Evolutionary conservation across 2,113 vertebrate genomes (phyloP).

Genomic region (Sturnira hondurensis): DNA sequence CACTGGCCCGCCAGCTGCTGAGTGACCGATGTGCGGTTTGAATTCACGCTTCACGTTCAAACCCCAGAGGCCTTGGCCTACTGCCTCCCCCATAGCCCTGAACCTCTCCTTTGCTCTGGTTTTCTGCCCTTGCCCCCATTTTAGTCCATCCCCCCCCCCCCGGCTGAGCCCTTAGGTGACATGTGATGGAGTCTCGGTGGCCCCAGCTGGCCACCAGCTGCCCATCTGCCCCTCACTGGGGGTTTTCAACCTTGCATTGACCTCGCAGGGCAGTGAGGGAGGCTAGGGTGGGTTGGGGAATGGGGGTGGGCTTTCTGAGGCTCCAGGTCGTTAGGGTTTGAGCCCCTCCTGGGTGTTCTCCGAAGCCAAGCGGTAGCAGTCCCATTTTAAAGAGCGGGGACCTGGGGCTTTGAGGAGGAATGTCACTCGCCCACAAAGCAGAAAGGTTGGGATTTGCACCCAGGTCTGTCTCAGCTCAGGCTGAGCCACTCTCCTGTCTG

Average conservation of each 20-base stretch:
- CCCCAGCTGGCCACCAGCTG: neutral
- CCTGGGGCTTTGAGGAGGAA: neutral
- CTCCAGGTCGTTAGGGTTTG: neutral
- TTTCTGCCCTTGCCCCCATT: neutral
- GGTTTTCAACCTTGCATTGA: neutral
- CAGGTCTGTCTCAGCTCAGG: neutral
- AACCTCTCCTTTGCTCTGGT: neutral
- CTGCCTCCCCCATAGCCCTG: neutral
- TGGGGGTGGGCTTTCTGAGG: neutral
- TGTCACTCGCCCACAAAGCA: neutral
- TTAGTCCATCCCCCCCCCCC: neutral
- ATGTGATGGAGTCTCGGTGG: neutral
- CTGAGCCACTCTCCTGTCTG: neutral
- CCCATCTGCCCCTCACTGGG: neutral
- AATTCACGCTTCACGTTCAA: fast-evolving
- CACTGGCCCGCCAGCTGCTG: neutral
- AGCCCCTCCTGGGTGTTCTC: neutral
- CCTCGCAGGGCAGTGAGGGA: neutral
- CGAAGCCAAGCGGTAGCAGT: neutral
- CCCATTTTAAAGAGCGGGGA: neutral
- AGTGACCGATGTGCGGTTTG: neutral
- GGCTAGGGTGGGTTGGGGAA: neutral
- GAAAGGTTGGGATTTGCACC: neutral
- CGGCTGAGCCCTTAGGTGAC: neutral
- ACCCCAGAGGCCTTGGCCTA: neutral